Evolutionary conservation across 2,888 invertebrate genomes (phyloP), one percentile per base, ranked within the genome.

Genomic region (Lycia hirtaria): DNA sequence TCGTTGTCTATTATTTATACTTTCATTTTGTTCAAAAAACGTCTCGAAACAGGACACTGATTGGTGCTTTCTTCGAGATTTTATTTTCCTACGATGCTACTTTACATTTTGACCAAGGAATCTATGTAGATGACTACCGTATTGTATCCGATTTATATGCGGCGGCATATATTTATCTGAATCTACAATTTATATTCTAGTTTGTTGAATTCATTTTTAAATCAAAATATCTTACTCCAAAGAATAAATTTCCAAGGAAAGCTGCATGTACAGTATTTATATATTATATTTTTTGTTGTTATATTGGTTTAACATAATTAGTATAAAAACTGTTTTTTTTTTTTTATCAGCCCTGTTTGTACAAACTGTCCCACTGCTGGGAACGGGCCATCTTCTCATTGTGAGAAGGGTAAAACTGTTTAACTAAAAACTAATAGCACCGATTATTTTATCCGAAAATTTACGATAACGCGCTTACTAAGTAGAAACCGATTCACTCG

Each of bases 101-200:
- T 76, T 73, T 76, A 73, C 72, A 79, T 76, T 76, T 78, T 78
- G 75, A 72, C 75, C 75, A 75, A 74, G 72, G 72, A 72, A 72
- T 72, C 49, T 76, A 82, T 82, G 80, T 76, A 81, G 79, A 80
- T 78, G 66, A 65, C 63, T 68, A 22, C 68, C 64, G 71, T 76
- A 75, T 77, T 76, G 73, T 75, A 72, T 60, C 64, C 78, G 75
- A 79, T 83, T 78, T 78, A 76, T 80, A 81, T 80, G 69, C 77
- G 62, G 72, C 68, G 64, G 71, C 69, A 74, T 80, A 66, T 72
- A 70, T 52, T 76, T 75, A 72, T 76, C 69, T 73, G 45, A 56
- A 68, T 72, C 64, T 65, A 64, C 70, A 62, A 72, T 70, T 67
- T 65, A 63, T 65, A 67, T 62, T 60, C 60, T 67, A 64, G 67